Conservation (phyloP, 2,888 invertebrate species). For the Melinopterus prodromus region DNA sequence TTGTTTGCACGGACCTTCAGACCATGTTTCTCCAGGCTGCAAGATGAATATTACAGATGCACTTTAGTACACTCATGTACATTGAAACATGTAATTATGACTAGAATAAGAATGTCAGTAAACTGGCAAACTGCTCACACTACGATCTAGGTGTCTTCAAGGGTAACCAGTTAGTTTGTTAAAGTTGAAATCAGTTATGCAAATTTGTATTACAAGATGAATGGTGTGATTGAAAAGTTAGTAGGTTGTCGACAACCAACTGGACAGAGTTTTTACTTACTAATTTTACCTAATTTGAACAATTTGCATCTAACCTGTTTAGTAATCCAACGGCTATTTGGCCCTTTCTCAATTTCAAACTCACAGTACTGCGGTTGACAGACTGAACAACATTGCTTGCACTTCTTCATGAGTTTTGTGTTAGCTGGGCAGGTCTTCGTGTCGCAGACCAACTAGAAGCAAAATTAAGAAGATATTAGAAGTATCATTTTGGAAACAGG, state of each 20-base stretch:
- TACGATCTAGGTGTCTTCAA: too few species aligned
- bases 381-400: background rate
- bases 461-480: background rate
- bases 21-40: background rate
- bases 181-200: too few species aligned
- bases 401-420: background rate
- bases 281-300: background rate
- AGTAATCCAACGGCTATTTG: background rate
- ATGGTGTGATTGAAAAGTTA: too few species aligned
- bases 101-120: too few species aligned
- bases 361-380: background rate
- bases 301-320: background rate
- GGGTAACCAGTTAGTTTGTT: too few species aligned
- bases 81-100: too few species aligned
- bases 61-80: too few species aligned
- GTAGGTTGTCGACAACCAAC: too few species aligned
- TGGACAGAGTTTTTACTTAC: too few species aligned
- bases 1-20: background rate
- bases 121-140: too few species aligned
- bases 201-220: too few species aligned
- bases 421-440: background rate
- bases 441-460: background rate
- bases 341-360: background rate
- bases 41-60: background rate
- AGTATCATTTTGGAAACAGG: background rate